A percentile compares a stretch with the other conserved stretches of the same genome.
phyloP scores from a whole-genome alignment of 1,140 invertebrate genomes.

The Teleogryllus occipitalis region DNA sequence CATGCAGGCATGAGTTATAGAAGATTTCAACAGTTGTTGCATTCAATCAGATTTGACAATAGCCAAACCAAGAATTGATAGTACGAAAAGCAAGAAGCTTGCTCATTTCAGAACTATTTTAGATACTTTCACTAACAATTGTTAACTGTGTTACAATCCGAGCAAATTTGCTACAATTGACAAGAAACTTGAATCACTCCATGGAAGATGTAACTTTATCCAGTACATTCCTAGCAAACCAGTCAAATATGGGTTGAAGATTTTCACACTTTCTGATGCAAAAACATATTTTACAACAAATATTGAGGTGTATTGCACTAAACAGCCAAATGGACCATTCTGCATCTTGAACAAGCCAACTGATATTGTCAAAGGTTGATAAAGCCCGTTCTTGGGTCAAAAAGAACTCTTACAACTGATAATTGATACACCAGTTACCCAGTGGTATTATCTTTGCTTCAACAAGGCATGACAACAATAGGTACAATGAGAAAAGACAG shows the following conservation, averaged over 20 bases:
- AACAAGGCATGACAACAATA: conserved; percentile 25
- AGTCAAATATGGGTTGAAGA: conserved; percentile 39
- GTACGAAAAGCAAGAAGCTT: conserved; percentile 32
- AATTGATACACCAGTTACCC: conserved; percentile 30
- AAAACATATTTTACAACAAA: conserved; percentile 31
- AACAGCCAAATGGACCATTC: conserved; percentile 32
- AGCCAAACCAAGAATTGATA: conserved; percentile 23
- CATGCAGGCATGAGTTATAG: conserved; percentile 31
- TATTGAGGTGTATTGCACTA: conserved; percentile 31
- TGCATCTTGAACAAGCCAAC: conserved; percentile 29
- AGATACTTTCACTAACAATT: conserved; percentile 30
- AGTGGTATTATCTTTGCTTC: conserved; percentile 26
- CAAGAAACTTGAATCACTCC: conserved; percentile 38
- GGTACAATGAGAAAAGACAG: conserved; percentile 32
- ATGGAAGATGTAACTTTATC: conserved; percentile 34
- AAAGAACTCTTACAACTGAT: conserved; percentile 31
- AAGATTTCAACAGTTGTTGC: conserved; percentile 32
- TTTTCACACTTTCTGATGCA: conserved; percentile 31
- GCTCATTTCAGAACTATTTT: conserved; percentile 31
- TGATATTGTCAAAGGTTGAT: conserved; percentile 26
- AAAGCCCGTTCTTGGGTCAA: conserved; percentile 24
- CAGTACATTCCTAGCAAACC: conserved; percentile 40
- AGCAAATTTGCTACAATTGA: conserved; percentile 37
- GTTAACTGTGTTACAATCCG: conserved; percentile 27
- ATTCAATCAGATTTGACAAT: conserved; percentile 30